phyloP scores from a whole-genome alignment of 1,140 invertebrate species.

The Gonioctena quinquepunctata region DNA sequence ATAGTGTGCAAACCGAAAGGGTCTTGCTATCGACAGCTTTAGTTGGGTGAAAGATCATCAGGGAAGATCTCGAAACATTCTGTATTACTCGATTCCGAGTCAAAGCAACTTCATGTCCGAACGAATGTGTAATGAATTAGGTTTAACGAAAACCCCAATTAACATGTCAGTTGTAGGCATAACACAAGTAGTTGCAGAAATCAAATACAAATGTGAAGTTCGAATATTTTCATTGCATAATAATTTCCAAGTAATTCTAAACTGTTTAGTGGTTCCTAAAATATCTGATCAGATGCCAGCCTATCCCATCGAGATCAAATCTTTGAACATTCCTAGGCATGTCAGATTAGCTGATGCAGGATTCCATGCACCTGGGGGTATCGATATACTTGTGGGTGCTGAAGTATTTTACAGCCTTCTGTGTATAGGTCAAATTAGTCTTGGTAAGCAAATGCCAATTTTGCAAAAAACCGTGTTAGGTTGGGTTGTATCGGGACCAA shows the following conservation, averaged over 20 bases:
- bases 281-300: conserved; percentile 28
- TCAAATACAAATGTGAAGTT: background rate
- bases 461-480: conserved; percentile 49
- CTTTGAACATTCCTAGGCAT: conserved; percentile 35
- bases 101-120: background rate
- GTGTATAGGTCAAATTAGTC: conserved; percentile 33
- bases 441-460: conserved; percentile 35
- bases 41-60: background rate
- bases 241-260: background rate
- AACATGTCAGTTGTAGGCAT: background rate
- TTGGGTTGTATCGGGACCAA: conserved; percentile 40
- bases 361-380: conserved; percentile 26
- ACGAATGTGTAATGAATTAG: background rate
- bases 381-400: conserved; percentile 42
- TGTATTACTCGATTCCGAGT: background rate
- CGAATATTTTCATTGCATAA: background rate
- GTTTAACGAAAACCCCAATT: background rate
- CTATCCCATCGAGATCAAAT: conserved; percentile 4
- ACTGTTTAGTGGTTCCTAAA: background rate
- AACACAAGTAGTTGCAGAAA: background rate
- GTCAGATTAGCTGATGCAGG: conserved; percentile 36
- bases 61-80: background rate
- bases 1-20: too few species aligned
- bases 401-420: conserved; percentile 30
- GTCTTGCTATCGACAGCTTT: background rate